Percentiles rank a stretch among this genome's conserved stretches.
Evolutionary conservation across 2,113 vertebrate genomes (phyloP).

Genomic region (Triplophysa dalaica): DNA sequence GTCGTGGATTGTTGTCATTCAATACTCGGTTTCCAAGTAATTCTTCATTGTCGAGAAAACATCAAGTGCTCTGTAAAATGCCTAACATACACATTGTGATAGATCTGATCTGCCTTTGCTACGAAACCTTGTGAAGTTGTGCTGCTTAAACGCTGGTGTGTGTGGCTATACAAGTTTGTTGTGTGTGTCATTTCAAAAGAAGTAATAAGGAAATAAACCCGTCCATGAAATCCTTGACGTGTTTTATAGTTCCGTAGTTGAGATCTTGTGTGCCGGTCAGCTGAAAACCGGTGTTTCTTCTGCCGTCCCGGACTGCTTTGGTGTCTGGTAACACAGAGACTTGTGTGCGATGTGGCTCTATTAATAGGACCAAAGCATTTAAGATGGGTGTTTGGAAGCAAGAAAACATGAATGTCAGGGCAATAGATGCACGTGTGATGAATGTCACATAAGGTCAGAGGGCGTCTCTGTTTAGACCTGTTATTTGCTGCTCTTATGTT

Average conservation of each 20-base stretch:
- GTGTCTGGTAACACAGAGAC: slow-evolving; percentile 25
- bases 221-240: neutral
- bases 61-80: neutral
- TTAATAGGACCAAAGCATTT: slow-evolving; percentile 30
- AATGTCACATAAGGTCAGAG: slow-evolving; percentile 32
- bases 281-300: slow-evolving; percentile 19
- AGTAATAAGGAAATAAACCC: neutral
- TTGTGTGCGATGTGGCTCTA: slow-evolving; percentile 20
- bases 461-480: neutral
- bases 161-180: neutral
- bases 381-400: neutral
- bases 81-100: too few species aligned
- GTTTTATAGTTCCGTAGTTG: neutral
- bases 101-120: too few species aligned
- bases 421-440: slow-evolving; percentile 11
- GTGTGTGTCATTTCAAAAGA: neutral
- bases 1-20: neutral
- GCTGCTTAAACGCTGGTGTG: neutral
- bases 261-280: neutral
- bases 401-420: slow-evolving; percentile 27
- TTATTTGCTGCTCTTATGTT: too few species aligned
- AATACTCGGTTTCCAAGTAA: neutral
- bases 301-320: neutral
- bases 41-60: neutral
- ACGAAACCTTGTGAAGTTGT: too few species aligned